Percentiles rank a stretch among this genome's conserved stretches.
phyloP scores from a whole-genome alignment of 2,797 vertebrate genomes.

The Pseudochromis fuscus region DNA sequence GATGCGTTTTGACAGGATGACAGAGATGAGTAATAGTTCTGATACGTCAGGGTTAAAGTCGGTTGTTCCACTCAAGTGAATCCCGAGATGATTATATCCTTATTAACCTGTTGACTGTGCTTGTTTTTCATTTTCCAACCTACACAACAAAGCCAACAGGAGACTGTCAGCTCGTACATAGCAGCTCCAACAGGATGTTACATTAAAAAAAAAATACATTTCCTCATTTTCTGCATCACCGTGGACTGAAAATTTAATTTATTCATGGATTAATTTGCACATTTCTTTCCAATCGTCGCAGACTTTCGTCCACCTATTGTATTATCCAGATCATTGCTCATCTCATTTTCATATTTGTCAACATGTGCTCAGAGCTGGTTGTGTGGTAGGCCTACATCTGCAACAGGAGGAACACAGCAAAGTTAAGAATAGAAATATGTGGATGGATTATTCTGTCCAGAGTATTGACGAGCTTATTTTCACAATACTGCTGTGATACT shows the following conservation, averaged over 20 bases:
- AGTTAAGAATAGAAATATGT: slow-evolving; percentile 56
- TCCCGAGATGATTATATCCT: neutral
- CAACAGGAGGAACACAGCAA: slow-evolving; percentile 69
- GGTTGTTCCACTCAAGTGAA: slow-evolving; percentile 11
- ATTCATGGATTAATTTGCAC: slow-evolving; percentile 17
- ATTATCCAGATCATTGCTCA: slow-evolving; percentile 43
- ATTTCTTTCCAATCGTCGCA: slow-evolving; percentile 1
- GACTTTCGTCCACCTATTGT: neutral
- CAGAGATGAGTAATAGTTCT: slow-evolving; percentile 58
- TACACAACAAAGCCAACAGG: slow-evolving; percentile 18
- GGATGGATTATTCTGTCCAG: slow-evolving; percentile 58
- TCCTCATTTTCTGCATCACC: neutral
- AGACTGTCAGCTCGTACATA: slow-evolving; percentile 11
- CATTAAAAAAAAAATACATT: neutral
- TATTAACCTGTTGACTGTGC: slow-evolving; percentile 35
- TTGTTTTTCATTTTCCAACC: slow-evolving; percentile 22
- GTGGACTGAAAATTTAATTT: neutral
- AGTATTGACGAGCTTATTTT: slow-evolving; percentile 54
- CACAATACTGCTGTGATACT: slow-evolving; percentile 53
- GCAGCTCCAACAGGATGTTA: neutral
- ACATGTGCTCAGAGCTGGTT: slow-evolving; percentile 26
- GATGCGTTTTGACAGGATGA: slow-evolving; percentile 53
- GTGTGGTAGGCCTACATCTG: slow-evolving; percentile 43
- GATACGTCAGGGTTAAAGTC: slow-evolving; percentile 20
- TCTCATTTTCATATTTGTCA: slow-evolving; percentile 50